Base-by-base conservation (phyloP, 2,888 invertebrate species). In the Ectemnius lituratus region DNA sequence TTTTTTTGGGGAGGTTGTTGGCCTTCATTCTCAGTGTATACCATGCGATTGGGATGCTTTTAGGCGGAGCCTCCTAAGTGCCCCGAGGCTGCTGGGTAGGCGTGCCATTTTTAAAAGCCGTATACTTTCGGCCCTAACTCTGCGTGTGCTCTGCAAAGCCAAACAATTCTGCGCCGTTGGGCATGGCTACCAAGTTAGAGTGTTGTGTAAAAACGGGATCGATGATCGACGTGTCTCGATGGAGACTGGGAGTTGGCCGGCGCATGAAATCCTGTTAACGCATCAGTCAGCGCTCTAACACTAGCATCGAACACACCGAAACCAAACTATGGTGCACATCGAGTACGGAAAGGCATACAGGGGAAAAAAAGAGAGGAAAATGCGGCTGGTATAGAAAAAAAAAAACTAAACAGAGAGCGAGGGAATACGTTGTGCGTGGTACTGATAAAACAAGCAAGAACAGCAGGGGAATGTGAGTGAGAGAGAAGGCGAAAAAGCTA, bases 281-380 rank as follows among this genome's bases (percentile, higher is more conserved):
- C 37, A 11, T 11, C 37, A 37, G 37, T 37, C 37, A 11, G 8
- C 37, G 37, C 37, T 37, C 37, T 11, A 11, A 37, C 37, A 37
- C 37, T 37, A 8, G 37, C 37, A 61, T 61, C 45, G 37, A 37
- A 37, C 37, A 37, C 37, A 37, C 8, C 8, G 37, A 37, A 37
- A 4, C 37, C 37, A 11, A 11, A 58, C 46, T 16, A 27, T 49
- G 28, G n/a, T 14, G 47, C 18, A n/a, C 14, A 47, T 14, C 58
- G 37, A 61, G 62, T 37, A 70, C 60, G 37, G 57, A 20, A 45
- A 59, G 45, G 16, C 16, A 14, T 52, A 16, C 27, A 52, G 3
- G 18, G 18, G 59, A 20, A 60, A 18, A 16, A 46, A 66, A 47
- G 28, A 49, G 63, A 16, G 59, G 58, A 58, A 23, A 14, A 13